Evolutionary conservation across 2,113 vertebrate genomes (phyloP).

Genomic region (Trinectes maculatus): DNA sequence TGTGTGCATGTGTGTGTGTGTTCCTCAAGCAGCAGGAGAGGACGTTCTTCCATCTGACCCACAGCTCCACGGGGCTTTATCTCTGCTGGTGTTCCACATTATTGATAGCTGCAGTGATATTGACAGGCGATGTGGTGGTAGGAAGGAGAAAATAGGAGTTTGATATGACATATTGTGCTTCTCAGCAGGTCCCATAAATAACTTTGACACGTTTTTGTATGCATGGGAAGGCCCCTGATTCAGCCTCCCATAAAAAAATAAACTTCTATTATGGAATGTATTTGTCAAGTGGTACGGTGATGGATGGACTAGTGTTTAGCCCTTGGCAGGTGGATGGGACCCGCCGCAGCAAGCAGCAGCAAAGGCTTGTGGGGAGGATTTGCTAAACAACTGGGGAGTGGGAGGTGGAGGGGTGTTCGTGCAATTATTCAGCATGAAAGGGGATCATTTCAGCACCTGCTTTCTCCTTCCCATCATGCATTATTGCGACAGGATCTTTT

Average conservation of each 20-base stretch:
- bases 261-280: slow-evolving; percentile 99
- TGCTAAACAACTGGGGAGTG: slow-evolving; percentile 76
- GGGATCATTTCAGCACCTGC: slow-evolving; percentile 92
- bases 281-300: slow-evolving; percentile 99
- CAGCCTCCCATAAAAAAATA: slow-evolving; percentile 99
- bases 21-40: slow-evolving; percentile 75
- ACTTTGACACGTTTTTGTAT: slow-evolving; percentile 99
- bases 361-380: slow-evolving; percentile 93
- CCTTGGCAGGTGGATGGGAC: slow-evolving; percentile 98
- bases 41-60: slow-evolving; percentile 86
- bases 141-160: slow-evolving; percentile 95
- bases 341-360: slow-evolving; percentile 85
- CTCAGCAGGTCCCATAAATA: slow-evolving; percentile 99
- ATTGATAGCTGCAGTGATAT: slow-evolving; percentile 99
- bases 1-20: slow-evolving; percentile 30
- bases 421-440: slow-evolving; percentile 98
- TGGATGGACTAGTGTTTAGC: slow-evolving; percentile 99
- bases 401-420: slow-evolving; percentile 82
- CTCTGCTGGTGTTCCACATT: slow-evolving; percentile 90
- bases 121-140: slow-evolving; percentile 94
- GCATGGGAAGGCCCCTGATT: slow-evolving; percentile 99
- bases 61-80: slow-evolving; percentile 87
- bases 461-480: slow-evolving; percentile 92
- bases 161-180: slow-evolving; percentile 99
- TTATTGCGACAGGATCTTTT: slow-evolving; percentile 71